Conservation (phyloP, 2,888 invertebrate species). For the Mythimna vitellina region DNA sequence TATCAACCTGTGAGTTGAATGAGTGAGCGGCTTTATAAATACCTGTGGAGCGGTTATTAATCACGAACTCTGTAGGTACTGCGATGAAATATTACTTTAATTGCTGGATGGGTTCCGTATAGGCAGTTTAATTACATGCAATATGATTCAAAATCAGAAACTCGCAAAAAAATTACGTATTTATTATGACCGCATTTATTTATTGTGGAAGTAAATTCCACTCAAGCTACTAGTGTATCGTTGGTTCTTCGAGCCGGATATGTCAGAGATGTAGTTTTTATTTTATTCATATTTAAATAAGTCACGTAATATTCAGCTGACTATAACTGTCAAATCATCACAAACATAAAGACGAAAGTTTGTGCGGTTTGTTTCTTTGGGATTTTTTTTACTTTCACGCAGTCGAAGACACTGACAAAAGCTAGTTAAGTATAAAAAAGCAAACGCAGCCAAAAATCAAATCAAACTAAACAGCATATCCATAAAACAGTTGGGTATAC, state of each 20-base stretch:
- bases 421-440: background rate
- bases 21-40: conserved; percentile 11
- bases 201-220: background rate
- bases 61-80: background rate
- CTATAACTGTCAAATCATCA: too few species aligned
- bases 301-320: background rate
- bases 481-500: conserved; percentile 27
- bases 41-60: background rate
- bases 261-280: background rate
- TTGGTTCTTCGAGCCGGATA: background rate
- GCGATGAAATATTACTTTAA: background rate
- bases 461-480: background rate
- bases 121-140: background rate
- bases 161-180: background rate
- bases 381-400: too few species aligned
- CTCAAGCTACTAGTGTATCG: background rate
- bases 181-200: background rate
- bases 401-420: background rate
- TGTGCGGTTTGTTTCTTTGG: too few species aligned
- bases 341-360: too few species aligned
- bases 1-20: conserved; percentile 25
- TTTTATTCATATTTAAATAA: background rate
- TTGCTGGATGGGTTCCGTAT: background rate
- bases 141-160: background rate
- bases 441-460: background rate